Conservation (phyloP, 2,888 invertebrate genomes). For the Parapristionchus giblindavisi region DNA sequence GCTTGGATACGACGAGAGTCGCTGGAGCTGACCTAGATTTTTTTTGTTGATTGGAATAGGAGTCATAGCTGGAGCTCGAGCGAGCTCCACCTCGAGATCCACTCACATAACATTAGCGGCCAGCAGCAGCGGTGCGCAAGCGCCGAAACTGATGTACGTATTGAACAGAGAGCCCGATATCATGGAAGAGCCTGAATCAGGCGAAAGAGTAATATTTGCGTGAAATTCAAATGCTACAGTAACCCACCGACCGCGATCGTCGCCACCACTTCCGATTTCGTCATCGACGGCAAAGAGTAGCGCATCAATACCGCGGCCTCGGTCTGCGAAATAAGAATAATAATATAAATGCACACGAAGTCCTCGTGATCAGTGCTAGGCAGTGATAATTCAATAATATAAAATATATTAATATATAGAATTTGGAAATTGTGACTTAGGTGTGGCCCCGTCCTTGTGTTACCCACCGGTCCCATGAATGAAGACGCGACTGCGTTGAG, state of each 20-base stretch:
- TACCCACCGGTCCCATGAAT: slow-evolving; percentile 86
- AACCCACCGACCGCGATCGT: slow-evolving; percentile 78
- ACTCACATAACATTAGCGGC: slow-evolving; percentile 86
- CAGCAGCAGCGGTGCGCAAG: slow-evolving; percentile 83
- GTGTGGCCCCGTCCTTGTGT: too few species aligned
- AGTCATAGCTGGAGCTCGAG: not conserved
- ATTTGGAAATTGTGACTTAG: too few species aligned
- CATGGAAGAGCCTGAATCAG: slow-evolving; percentile 85
- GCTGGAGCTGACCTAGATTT: slow-evolving; percentile 84
- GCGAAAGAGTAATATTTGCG: not conserved
- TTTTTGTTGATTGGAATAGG: not conserved
- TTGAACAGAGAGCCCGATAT: slow-evolving; percentile 90
- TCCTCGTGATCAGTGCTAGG: too few species aligned
- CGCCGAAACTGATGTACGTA: slow-evolving; percentile 81
- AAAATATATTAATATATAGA: too few species aligned
- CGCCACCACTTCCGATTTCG: slow-evolving; percentile 87
- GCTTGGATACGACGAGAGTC: slow-evolving; percentile 85
- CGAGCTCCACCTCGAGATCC: not conserved
- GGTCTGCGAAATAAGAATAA: slow-evolving; percentile 75
- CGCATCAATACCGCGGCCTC: slow-evolving; percentile 87
- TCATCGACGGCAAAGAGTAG: slow-evolving; percentile 84
- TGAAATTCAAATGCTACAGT: not conserved
- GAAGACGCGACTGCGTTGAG: slow-evolving; percentile 89
- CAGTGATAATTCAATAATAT: too few species aligned
- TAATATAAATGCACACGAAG: not conserved